These are phyloP conservation scores for Lysandra coridon DNA, from an alignment of 2,888 invertebrate species.

Conservation along the genomic window DNA sequence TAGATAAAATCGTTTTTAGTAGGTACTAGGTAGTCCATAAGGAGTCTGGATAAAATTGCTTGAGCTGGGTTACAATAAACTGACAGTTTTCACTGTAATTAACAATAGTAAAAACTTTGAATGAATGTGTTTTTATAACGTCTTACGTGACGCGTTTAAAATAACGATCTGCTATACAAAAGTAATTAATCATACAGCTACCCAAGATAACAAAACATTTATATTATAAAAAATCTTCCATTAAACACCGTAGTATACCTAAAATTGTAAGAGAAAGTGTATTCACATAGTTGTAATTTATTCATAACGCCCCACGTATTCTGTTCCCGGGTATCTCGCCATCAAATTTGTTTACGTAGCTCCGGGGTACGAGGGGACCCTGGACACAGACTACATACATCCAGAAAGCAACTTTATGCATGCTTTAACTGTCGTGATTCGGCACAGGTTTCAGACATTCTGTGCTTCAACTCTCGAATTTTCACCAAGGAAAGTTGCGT, in stretches of 20 bases:
- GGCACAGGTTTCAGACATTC: background rate
- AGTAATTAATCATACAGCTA: background rate
- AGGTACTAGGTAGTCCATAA: background rate
- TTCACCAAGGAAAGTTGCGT: background rate
- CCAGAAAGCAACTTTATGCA: background rate
- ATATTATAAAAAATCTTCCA: background rate
- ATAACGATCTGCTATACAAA: too few species aligned
- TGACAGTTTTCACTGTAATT: background rate
- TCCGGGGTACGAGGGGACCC: constrained; percentile 22
- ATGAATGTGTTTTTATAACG: too few species aligned
- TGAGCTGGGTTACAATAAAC: background rate
- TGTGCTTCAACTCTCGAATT: too few species aligned
- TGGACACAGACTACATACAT: background rate
- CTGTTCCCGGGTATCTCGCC: constrained; percentile 28
- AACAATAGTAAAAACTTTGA: too few species aligned
- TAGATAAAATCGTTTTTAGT: background rate
- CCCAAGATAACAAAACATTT: background rate
- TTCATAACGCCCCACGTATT: constrained; percentile 30
- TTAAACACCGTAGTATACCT: background rate
- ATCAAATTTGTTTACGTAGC: constrained; percentile 30
- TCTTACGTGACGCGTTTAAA: too few species aligned
- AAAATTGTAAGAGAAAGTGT: constrained; percentile 13
- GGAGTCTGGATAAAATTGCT: background rate
- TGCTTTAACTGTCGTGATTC: background rate
- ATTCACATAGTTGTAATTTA: constrained; percentile 28